Conservation (phyloP, 2,113 vertebrate species). For the Charina bottae region DNA sequence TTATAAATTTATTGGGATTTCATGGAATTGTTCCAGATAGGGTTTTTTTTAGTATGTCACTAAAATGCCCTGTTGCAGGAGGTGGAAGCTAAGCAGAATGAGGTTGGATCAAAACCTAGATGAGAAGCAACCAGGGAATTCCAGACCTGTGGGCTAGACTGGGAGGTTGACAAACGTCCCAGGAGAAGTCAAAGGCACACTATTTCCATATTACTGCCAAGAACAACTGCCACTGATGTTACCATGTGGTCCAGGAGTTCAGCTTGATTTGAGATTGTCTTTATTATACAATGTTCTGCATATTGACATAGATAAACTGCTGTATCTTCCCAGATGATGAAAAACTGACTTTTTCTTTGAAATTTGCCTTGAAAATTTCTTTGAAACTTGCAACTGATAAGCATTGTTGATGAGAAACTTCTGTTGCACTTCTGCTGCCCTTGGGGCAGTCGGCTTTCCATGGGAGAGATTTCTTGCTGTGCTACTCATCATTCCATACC, state of each 20-base stretch:
- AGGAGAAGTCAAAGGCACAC: background rate
- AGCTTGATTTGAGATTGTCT: background rate
- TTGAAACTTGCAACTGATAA: background rate
- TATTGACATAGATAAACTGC: background rate
- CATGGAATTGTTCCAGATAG: background rate
- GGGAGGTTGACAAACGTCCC: background rate
- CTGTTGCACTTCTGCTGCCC: background rate
- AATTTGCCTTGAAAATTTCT: background rate
- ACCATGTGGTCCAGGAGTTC: background rate
- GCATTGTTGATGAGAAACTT: background rate
- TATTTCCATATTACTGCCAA: background rate
- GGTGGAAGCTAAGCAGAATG: background rate
- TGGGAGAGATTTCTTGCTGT: background rate
- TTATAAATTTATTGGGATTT: background rate
- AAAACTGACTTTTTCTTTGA: background rate
- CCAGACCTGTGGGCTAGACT: background rate
- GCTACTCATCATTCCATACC: background rate
- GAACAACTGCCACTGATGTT: background rate
- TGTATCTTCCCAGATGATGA: background rate
- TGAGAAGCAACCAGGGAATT: background rate
- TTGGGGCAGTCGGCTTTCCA: background rate
- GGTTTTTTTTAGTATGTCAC: background rate
- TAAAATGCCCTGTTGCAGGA: background rate
- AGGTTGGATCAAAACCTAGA: background rate
- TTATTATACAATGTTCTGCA: background rate